Evolutionary conservation across 2,888 invertebrate species (phyloP).

Genomic region (Drosophila kuntzei): DNA sequence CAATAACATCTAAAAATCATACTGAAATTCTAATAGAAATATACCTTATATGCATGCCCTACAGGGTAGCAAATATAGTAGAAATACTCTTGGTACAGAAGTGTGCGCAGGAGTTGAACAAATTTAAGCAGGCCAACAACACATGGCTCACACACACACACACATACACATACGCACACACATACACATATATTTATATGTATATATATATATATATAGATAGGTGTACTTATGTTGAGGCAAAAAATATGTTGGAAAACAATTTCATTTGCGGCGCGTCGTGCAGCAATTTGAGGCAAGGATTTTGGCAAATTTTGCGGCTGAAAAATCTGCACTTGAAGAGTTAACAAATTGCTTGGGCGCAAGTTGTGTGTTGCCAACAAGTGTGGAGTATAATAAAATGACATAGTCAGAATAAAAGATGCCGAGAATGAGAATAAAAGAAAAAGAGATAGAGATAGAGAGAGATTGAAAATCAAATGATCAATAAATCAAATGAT

Average conservation of each 20-base stretch:
- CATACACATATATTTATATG: background rate
- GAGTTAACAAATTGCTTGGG: slow-evolving; percentile 31
- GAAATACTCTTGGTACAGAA: slow-evolving; percentile 13
- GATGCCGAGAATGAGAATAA: background rate
- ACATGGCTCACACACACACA: slow-evolving; percentile 35
- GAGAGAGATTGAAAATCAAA: slow-evolving; percentile 5
- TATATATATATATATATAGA: slow-evolving; percentile 1
- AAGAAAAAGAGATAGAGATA: background rate
- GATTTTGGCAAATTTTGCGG: slow-evolving; percentile 37
- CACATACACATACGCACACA: background rate
- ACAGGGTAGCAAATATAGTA: slow-evolving; percentile 9
- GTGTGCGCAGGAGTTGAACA: slow-evolving; percentile 35
- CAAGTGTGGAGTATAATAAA: background rate
- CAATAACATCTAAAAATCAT: background rate
- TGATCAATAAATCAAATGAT: slow-evolving; percentile 28
- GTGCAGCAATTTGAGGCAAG: slow-evolving; percentile 49
- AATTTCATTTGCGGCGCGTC: slow-evolving; percentile 58
- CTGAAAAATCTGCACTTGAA: slow-evolving; percentile 47
- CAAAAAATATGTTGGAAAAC: slow-evolving; percentile 45
- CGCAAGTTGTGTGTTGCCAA: slow-evolving; percentile 1
- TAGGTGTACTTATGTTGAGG: slow-evolving; percentile 37
- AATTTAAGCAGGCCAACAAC: slow-evolving; percentile 43
- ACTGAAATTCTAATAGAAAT: background rate
- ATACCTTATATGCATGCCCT: background rate
- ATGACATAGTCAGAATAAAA: background rate